phyloP scores from a whole-genome alignment of 2,113 vertebrate genomes.

The Crotalus horridus region DNA sequence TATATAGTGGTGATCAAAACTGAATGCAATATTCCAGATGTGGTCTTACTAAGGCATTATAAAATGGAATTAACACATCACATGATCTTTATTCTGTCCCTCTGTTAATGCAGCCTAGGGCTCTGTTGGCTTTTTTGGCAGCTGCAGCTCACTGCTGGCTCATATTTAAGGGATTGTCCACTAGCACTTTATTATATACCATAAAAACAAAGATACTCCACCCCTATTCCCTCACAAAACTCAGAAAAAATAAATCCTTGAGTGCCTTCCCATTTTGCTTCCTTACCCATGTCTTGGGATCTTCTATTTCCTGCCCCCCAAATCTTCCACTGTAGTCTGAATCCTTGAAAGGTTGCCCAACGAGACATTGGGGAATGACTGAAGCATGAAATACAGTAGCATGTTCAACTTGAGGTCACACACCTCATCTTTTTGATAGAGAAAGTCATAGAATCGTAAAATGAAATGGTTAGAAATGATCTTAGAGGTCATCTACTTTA shows the following conservation, averaged over 20 bases:
- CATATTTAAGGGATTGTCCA: background rate
- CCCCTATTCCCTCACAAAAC: background rate
- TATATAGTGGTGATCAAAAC: background rate
- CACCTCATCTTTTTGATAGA: background rate
- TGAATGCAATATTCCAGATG: background rate
- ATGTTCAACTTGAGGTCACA: background rate
- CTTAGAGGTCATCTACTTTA: background rate
- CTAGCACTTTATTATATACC: background rate
- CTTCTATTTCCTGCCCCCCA: background rate
- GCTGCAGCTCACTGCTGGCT: background rate
- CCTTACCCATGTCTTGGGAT: background rate
- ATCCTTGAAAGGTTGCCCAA: background rate
- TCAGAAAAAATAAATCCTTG: background rate
- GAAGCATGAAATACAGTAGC: background rate
- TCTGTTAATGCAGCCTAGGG: background rate
- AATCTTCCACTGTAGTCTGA: background rate
- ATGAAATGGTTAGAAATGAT: background rate
- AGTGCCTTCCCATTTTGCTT: background rate
- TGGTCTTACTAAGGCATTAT: background rate
- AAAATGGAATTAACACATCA: background rate
- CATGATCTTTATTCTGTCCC: background rate
- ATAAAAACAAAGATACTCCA: background rate
- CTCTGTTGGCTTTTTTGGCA: background rate
- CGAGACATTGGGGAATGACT: background rate
- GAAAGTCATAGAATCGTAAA: background rate